Base-by-base conservation (phyloP, 2,113 vertebrate genomes). In the Danio rerio region DNA sequence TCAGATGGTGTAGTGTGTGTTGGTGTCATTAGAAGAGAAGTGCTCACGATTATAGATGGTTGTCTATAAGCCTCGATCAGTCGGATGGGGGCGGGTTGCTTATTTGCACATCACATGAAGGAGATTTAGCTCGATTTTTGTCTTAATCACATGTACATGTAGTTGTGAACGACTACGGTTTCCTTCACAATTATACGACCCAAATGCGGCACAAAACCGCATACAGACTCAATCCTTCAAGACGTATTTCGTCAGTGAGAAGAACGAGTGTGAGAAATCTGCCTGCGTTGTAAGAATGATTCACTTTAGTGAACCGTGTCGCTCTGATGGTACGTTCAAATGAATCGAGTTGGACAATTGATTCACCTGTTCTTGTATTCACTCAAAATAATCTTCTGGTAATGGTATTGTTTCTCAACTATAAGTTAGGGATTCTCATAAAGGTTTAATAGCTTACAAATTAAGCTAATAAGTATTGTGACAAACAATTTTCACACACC, bases 71-170 rank as follows among this genome's bases (percentile, higher is more conserved):
- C 43, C 58, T 31, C 49, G 6, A 42, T 52, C 16, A 52, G 21
- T 78, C 75, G 13, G 49, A 55, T 53, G 61, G 49, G 49, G 49
- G 61, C 40, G 20, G 43, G 13, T 61, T 31, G 5, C 58, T 78
- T 58, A 79, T 79, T 42, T 66, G 21, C 43, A 78, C 47, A 65
- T 78, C 76, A 65, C 76, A 42, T 52, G 76, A 68, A 79, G 83
- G 72, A 80, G 69, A 79, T 79, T 77, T 55, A 79, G 49, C 21
- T 40, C 77, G 15, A 45, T 20, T 47, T 20, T 18, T 55, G 61
- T 43, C 13, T 58, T 18, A 18, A 74, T 12, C 12, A 43, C 5
- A 20, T 79, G 82, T 68, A 73, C 5, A 20, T 79, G 82, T 68
- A 73, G 81, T 21, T 50, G 49, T 7, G 9, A 61, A 50, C 5